These are phyloP conservation scores for Calycopis cecrops DNA, from an alignment of 1,140 invertebrate species.

Conservation along the genomic window DNA sequence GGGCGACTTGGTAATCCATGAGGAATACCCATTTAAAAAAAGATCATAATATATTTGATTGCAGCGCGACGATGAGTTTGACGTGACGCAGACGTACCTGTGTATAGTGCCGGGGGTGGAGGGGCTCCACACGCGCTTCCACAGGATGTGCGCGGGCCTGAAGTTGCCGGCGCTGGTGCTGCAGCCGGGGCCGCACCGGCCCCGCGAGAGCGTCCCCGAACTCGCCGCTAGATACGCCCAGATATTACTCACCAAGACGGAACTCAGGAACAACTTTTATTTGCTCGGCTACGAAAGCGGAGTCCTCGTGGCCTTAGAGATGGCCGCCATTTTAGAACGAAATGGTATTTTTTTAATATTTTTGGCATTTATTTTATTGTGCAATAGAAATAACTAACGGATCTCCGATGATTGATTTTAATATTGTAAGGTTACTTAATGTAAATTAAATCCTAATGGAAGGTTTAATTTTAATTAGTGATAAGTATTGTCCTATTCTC, in stretches of 20 bases:
- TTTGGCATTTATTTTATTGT: too few species aligned
- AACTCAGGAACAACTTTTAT: constrained; percentile 25
- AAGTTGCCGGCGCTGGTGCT: constrained; percentile 39
- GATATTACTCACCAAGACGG: constrained; percentile 26
- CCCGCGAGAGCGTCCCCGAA: neutral
- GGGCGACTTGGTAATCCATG: neutral
- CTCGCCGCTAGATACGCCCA: constrained; percentile 10
- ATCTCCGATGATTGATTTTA: constrained; percentile 32
- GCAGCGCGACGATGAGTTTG: constrained; percentile 38
- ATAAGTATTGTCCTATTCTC: too few species aligned
- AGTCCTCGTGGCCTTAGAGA: constrained; percentile 32
- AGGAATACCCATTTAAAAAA: neutral
- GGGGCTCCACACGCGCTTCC: constrained; percentile 30
- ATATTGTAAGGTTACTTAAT: too few species aligned
- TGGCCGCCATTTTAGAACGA: too few species aligned
- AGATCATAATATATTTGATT: constrained; percentile 12
- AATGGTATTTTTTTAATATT: constrained; percentile 31
- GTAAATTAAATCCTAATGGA: too few species aligned
- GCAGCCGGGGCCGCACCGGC: constrained; percentile 30
- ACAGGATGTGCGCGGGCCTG: constrained; percentile 32
- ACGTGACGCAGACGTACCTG: constrained; percentile 26
- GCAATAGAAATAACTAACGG: too few species aligned
- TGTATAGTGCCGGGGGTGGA: constrained; percentile 40
- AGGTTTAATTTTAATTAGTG: too few species aligned
- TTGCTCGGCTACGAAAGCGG: constrained; percentile 38